phyloP scores from a whole-genome alignment of 2,888 invertebrate species.

The Labia minor region DNA sequence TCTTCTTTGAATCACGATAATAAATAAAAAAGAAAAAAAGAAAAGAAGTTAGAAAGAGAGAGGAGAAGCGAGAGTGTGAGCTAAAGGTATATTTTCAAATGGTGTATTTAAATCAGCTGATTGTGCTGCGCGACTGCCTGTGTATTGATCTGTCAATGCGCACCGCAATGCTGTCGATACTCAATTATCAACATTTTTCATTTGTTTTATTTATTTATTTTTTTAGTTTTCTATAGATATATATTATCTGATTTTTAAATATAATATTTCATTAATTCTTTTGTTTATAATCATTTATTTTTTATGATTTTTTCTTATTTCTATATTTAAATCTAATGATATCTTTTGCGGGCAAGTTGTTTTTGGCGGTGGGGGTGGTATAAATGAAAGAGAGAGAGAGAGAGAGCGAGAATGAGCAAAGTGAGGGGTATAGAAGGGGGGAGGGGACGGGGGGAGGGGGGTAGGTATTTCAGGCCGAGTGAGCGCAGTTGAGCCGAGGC shows the following conservation, averaged over 20 bases:
- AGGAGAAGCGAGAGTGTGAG: no score
- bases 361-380: not conserved
- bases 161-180: conserved; percentile 3
- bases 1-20: not conserved
- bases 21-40: not conserved
- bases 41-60: not conserved
- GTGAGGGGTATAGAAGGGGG: not conserved
- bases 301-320: not conserved
- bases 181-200: not conserved
- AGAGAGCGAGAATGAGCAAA: no score
- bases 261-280: not conserved
- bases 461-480: not conserved
- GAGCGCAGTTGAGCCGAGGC: conserved; percentile 1
- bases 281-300: not conserved
- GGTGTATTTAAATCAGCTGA: not conserved
- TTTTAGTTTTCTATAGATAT: no score
- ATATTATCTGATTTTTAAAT: not conserved
- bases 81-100: no score
- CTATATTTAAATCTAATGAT: no score
- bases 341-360: not conserved
- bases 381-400: no score
- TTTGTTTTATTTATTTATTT: no score
- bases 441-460: not conserved
- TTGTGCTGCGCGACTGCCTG: not conserved
- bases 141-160: not conserved